Evolutionary conservation across 2,113 vertebrate genomes (phyloP), one percentile per base, ranked within the genome.

Genomic region (Pardalotus punctatus): DNA sequence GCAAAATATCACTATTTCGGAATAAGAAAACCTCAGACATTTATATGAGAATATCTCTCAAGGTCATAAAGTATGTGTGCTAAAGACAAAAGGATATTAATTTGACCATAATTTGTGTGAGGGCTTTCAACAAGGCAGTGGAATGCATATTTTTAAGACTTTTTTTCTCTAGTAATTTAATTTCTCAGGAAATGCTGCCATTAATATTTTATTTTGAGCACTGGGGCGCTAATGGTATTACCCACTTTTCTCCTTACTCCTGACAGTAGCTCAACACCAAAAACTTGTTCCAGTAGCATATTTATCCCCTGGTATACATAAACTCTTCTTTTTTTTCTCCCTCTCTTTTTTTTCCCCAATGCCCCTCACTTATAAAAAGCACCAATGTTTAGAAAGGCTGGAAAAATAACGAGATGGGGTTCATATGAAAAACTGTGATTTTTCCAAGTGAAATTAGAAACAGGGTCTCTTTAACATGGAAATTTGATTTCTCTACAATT

Each of bases 141-240:
- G n/a, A 95, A 90, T 65, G 53, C 56, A 50, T 88, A 81, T 88
- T 93, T 94, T 90, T 42, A 60, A 58, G 71, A 56, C 10, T 82
- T 79, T 92, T 94, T 91, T 73, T 36, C 56, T 67, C 40, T 28
- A 61, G 86, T 88, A 96, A 97, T 93, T 90, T 93, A 90, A 95
- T 96, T 96, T 88, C 83, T 96, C 56, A 65, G 82, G 88, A 96
- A 94, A 64, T 71, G n/a, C 62, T 84, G 83, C 72, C 92, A 94
- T 95, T 92, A 96, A 95, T 95, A 92, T 95, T 92, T 93, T 96
- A 96, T 94, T 94, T 94, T 93, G 94, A 93, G 28, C 71, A 74
- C 83, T 95, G 93, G 91, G 88, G 47, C 0, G 5, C 60, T 96
- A 96, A 92, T 88, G 64, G 73, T 71, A 92, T 92, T 96, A 84